These are phyloP conservation scores for Campopleginae sp. DNA, from an alignment of 2,888 invertebrate genomes.

Conservation along the genomic window DNA sequence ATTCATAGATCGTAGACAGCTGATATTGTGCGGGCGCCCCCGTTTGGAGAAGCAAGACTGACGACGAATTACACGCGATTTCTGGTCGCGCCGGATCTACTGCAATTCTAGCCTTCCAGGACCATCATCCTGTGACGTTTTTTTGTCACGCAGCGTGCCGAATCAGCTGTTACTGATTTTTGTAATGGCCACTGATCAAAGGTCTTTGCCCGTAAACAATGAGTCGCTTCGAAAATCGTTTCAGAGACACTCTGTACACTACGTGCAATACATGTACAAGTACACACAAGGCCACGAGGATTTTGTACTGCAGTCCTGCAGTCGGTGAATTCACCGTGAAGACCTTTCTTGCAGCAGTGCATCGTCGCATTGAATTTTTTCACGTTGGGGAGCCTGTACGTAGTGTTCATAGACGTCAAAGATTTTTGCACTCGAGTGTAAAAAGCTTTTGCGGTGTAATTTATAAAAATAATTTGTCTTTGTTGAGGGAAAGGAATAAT, in stretches of 20 bases:
- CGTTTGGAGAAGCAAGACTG: neutral
- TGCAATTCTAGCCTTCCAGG: no score
- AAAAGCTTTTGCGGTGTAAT: neutral
- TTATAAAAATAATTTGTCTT: neutral
- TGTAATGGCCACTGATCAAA: no score
- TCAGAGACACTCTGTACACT: neutral
- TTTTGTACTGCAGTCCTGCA: neutral
- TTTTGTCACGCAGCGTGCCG: no score
- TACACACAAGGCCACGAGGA: conserved; percentile 36
- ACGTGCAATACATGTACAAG: conserved; percentile 1
- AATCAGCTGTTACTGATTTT: no score
- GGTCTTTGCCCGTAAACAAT: no score
- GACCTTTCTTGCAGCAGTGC: conserved; percentile 18
- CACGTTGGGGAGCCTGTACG: neutral
- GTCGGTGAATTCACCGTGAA: conserved; percentile 12
- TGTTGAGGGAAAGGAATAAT: neutral
- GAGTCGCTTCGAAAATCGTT: neutral
- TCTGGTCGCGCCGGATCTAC: no score
- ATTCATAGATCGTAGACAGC: neutral
- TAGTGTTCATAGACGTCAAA: neutral
- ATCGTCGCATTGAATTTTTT: conserved; percentile 14
- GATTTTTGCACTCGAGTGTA: neutral
- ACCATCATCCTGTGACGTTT: no score
- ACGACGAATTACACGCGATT: no score
- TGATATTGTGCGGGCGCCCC: neutral